Evolutionary conservation across 2,888 invertebrate species (phyloP).

Genomic region (Cheilosia pagana): DNA sequence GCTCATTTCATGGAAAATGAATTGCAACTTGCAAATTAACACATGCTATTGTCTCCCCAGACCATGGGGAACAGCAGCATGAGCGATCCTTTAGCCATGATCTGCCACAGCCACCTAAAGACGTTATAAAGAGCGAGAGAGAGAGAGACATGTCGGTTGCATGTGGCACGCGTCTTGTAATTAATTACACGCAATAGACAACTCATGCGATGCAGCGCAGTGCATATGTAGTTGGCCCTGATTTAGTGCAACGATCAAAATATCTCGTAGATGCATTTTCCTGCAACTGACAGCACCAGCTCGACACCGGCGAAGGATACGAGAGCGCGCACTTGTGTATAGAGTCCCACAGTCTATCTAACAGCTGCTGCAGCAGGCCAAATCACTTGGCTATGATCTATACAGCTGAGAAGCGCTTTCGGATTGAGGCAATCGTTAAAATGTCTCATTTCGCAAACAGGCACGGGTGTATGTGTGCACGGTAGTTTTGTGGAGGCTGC

Average conservation of each 20-base stretch:
- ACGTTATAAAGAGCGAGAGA: not conserved
- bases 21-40: constrained; percentile 74
- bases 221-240: constrained; percentile 62
- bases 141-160: constrained; percentile 71
- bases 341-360: constrained; percentile 21
- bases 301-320: constrained; percentile 59
- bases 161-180: constrained; percentile 82
- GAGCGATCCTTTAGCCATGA: constrained; percentile 56
- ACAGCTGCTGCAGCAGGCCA: constrained; percentile 49
- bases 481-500: constrained; percentile 14
- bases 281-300: constrained; percentile 57
- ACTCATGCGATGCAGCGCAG: constrained; percentile 54
- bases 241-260: constrained; percentile 74
- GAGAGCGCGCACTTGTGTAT: constrained; percentile 49
- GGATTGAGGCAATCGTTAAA: constrained; percentile 69
- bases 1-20: constrained; percentile 73
- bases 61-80: constrained; percentile 51
- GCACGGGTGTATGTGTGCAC: constrained; percentile 26
- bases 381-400: constrained; percentile 43
- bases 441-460: constrained; percentile 70
- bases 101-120: constrained; percentile 21
- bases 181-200: constrained; percentile 80
- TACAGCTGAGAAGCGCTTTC: constrained; percentile 62
- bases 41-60: constrained; percentile 73
- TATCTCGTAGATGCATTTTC: constrained; percentile 66